phyloP scores from a whole-genome alignment of 1,140 invertebrate species.

The Helicoverpa armigera region DNA sequence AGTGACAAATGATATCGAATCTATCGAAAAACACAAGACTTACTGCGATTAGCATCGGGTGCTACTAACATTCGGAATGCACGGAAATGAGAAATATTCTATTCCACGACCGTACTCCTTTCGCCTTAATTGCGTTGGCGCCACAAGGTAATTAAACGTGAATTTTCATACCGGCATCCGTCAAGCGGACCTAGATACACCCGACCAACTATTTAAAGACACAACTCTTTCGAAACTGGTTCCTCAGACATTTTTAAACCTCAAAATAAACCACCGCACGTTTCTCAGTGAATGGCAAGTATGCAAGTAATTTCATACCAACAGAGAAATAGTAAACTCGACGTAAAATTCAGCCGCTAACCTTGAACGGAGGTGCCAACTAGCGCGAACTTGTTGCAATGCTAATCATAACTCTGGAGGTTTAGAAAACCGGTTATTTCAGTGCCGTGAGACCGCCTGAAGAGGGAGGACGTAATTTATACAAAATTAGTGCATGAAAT shows the following conservation, averaged over 20 bases:
- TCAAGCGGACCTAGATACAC: conserved; percentile 52
- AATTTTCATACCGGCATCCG: conserved; percentile 66
- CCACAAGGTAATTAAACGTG: conserved; percentile 64
- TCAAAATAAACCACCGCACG: conserved; percentile 48
- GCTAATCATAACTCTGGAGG: conserved; percentile 55
- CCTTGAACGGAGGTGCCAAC: conserved; percentile 60
- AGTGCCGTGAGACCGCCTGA: conserved; percentile 73
- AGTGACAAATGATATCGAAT: not conserved
- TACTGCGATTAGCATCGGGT: conserved; percentile 9
- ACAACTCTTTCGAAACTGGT: conserved; percentile 49
- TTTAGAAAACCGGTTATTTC: conserved; percentile 75
- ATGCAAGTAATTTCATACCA: conserved; percentile 54
- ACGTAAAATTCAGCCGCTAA: conserved; percentile 58
- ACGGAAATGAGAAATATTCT: conserved; percentile 48
- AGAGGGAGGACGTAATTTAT: conserved; percentile 70
- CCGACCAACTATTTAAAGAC: conserved; percentile 45
- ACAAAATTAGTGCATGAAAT: conserved; percentile 58
- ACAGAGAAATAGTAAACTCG: conserved; percentile 57
- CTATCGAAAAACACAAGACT: not conserved
- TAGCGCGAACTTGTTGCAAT: conserved; percentile 53
- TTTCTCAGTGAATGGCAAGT: conserved; percentile 54
- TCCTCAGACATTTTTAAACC: conserved; percentile 50
- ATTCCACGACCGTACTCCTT: conserved; percentile 45
- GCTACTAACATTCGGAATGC: conserved; percentile 12
- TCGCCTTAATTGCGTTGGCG: conserved; percentile 42